phyloP scores from a whole-genome alignment of 2,113 vertebrate species.

The Alectura lathami region DNA sequence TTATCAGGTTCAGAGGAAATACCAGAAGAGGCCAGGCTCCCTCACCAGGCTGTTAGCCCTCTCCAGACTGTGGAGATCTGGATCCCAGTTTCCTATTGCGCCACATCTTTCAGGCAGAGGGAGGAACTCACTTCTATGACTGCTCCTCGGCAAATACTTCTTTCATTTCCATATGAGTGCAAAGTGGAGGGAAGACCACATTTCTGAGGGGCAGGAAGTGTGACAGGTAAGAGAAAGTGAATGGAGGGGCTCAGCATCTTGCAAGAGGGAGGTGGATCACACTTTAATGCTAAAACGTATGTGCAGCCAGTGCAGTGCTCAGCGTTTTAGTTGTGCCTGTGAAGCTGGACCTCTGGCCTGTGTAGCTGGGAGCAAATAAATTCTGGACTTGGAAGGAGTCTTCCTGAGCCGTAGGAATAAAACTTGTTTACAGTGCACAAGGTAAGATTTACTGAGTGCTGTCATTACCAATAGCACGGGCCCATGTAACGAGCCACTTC shows the following conservation, averaged over 20 bases:
- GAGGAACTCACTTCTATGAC: neutral
- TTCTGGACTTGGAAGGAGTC: constrained; percentile 2
- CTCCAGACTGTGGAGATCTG: neutral
- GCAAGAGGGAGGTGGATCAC: neutral
- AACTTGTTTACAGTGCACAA: constrained; percentile 3
- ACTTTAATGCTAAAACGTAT: neutral
- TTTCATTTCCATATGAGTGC: neutral
- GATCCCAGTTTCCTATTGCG: neutral
- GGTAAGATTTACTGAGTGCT: constrained; percentile 37
- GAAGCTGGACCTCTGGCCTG: neutral
- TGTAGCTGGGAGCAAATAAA: neutral
- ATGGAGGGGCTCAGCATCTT: neutral
- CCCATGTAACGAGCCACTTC: neutral
- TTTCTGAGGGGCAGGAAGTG: neutral
- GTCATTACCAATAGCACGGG: constrained; percentile 28
- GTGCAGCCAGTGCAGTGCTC: neutral
- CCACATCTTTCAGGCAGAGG: neutral
- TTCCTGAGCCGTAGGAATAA: neutral
- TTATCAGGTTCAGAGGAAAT: neutral
- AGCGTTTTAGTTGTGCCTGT: neutral
- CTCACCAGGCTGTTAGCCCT: neutral
- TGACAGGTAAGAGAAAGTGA: neutral
- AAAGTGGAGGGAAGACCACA: neutral
- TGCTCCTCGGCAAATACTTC: neutral
- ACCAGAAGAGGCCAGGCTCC: neutral